Evolutionary conservation across 2,888 invertebrate species (phyloP), one percentile per base, ranked within the genome.

Genomic region (Leptarthrus brevirostris): DNA sequence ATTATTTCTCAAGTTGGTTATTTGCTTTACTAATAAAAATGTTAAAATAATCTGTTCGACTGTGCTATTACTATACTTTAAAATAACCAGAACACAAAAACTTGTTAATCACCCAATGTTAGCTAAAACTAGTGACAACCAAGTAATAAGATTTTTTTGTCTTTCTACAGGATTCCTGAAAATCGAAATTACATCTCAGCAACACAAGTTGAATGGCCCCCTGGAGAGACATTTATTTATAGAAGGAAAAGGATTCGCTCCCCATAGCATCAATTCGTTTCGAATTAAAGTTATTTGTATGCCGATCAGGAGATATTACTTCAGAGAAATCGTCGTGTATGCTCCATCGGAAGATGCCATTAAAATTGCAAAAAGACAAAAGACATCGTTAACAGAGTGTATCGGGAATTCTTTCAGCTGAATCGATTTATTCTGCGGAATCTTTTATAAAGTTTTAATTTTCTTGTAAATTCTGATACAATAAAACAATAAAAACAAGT

Each of bases 271-370:
- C 74, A 69, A 74, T 74, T 75, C 72, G 58, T 70, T 74, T 75
- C 74, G 75, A 75, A 75, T 75, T 75, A 75, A 75, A 75, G 64
- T 72, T 72, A 75, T 75, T 75, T 75, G 75, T 75, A 75, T 75
- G 69, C 75, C 64, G 73, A 75, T 75, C 75, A 75, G 70, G 70
- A 73, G 58, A 73, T 66, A 22, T 73, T 75, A 69, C 69, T 64
- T 36, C 56, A 34, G 20, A 20, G 26, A 47, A 66, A 26, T 66
- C 26, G 49, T 47, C 49, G 36, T 66, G 66, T 12, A 30, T 66
- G 66, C 14, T 24, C 26, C 47, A 3, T 24, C 24, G 49, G 16
- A 47, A 18, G 47, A 26, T 5, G 16, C 22, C n/a, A 16, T 47
- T 66, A 66, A 47, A 66, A 66, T 66, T 66, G 66, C 66, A 44